Percentiles rank a stretch among this genome's conserved stretches.
These are phyloP conservation scores for Haliclystus octoradiatus DNA, from an alignment of 30 jellyfish, hydroid and myxozoan genomes.

Conservation along the genomic window DNA sequence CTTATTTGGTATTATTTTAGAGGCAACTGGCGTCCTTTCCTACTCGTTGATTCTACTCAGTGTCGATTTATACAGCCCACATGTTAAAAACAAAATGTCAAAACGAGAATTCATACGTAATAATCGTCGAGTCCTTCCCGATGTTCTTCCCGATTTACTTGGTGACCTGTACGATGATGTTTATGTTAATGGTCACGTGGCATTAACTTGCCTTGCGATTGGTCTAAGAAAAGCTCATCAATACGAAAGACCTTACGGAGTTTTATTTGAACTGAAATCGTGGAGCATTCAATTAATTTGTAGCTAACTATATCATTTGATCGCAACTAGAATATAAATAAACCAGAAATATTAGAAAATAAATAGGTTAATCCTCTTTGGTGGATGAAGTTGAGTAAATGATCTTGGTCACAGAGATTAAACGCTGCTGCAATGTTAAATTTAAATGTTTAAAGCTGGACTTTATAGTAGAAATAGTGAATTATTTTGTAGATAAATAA, in stretches of 20 bases:
- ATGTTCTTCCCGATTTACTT: slow-evolving; percentile 63
- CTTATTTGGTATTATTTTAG: too few species aligned
- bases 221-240: slow-evolving; percentile 20
- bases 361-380: too few species aligned
- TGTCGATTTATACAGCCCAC: slow-evolving; percentile 96
- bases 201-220: slow-evolving; percentile 31
- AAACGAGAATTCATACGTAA: slow-evolving; percentile 94
- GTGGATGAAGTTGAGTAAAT: too few species aligned
- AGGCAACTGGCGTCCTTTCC: slow-evolving; percentile 62
- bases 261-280: slow-evolving; percentile 78
- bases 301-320: too few species aligned
- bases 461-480: too few species aligned
- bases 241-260: slow-evolving; percentile 89
- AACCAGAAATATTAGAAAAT: too few species aligned
- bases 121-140: slow-evolving; percentile 77
- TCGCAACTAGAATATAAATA: too few species aligned
- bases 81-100: slow-evolving; percentile 94
- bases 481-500: too few species aligned
- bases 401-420: too few species aligned
- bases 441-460: too few species aligned
- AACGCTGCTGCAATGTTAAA: too few species aligned
- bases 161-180: slow-evolving; percentile 97
- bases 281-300: slow-evolving; percentile 63
- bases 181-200: slow-evolving; percentile 89
- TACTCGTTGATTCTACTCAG: slow-evolving; percentile 83